Evolutionary conservation across 2,888 invertebrate species (phyloP).

Genomic region (Nowickia ferox): DNA sequence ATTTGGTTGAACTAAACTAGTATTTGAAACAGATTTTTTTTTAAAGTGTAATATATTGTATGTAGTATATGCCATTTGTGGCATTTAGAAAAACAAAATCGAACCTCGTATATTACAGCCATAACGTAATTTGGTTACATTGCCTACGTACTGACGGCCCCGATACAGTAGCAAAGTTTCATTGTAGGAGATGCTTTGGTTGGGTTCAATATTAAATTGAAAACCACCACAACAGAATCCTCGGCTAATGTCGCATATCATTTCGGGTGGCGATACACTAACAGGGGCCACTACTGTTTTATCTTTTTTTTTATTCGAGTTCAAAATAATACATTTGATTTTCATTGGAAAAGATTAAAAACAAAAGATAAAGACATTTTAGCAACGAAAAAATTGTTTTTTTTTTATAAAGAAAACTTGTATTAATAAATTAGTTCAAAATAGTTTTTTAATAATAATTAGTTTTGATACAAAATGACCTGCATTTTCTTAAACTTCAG

Average conservation of each 20-base stretch:
- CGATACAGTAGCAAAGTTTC: conserved; percentile 79
- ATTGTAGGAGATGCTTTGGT: conserved; percentile 79
- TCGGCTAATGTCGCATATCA: conserved; percentile 76
- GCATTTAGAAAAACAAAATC: conserved; percentile 44
- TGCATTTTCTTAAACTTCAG: too few relatives aligned
- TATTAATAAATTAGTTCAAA: conserved; percentile 4
- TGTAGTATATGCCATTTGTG: conserved; percentile 8
- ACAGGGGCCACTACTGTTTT: conserved; percentile 59
- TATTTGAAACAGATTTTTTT: conserved; percentile 28
- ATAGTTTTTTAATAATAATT: neutral
- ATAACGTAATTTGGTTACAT: conserved; percentile 78
- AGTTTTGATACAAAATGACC: neutral
- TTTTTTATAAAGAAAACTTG: neutral
- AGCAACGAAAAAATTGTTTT: neutral
- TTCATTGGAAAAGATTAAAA: conserved; percentile 40
- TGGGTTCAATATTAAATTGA: conserved; percentile 78
- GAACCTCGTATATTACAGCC: conserved; percentile 78
- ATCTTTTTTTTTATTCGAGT: conserved; percentile 71
- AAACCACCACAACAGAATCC: conserved; percentile 80
- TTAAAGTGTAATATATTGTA: conserved; percentile 29
- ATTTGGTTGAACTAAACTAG: conserved; percentile 65
- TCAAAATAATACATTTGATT: neutral
- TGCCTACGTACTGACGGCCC: conserved; percentile 79
- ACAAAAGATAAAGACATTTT: conserved; percentile 30
- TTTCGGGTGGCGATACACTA: conserved; percentile 76